Evolutionary conservation across 2,888 invertebrate genomes (phyloP).

Genomic region (Ceratothoa steindachneri): DNA sequence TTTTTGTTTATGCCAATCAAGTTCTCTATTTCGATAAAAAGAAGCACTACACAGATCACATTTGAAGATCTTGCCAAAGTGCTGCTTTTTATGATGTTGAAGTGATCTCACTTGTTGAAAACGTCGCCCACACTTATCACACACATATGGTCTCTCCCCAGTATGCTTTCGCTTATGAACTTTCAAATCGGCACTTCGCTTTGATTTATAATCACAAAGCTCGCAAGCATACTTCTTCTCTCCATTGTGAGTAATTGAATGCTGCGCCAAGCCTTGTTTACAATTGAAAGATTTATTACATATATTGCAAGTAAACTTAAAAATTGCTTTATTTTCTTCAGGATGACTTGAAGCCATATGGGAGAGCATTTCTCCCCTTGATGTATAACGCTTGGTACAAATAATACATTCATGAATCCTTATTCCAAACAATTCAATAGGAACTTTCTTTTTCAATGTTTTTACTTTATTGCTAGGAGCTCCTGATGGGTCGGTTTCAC

Average conservation of each 20-base stretch:
- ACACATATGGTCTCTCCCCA: neutral
- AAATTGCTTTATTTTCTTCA: neutral
- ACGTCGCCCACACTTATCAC: neutral
- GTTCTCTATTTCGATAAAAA: neutral
- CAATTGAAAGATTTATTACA: neutral
- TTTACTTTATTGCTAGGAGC: neutral
- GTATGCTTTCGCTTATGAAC: constrained; percentile 10
- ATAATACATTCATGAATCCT: neutral
- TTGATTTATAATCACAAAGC: neutral
- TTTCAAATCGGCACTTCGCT: neutral
- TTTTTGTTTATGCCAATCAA: neutral
- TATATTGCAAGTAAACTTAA: neutral
- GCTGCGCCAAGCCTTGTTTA: neutral
- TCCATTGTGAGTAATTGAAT: neutral
- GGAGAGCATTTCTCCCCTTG: neutral
- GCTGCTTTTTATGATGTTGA: neutral
- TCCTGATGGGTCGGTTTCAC: neutral
- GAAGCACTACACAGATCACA: neutral
- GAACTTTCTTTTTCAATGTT: neutral
- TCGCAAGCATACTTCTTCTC: neutral
- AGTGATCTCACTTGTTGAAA: neutral
- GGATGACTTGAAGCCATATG: neutral
- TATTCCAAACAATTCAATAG: neutral
- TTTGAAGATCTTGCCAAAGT: neutral
- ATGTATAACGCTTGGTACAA: neutral